Evolutionary conservation across 1,140 invertebrate genomes (phyloP).

Genomic region (Aphaenogaster rudis): DNA sequence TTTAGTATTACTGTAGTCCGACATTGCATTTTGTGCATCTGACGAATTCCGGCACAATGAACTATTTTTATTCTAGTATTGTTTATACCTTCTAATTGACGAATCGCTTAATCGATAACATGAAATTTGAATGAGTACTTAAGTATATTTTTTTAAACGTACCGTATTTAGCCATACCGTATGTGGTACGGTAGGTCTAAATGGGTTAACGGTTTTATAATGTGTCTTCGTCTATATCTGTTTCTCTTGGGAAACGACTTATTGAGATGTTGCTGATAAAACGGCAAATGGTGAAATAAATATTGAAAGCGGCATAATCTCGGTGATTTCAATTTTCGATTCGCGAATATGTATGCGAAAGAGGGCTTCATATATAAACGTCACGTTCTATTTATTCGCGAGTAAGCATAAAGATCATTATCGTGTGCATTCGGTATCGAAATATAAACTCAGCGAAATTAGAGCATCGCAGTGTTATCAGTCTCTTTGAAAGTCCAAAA

Average conservation of each 20-base stretch:
- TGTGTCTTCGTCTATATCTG: background rate
- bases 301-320: background rate
- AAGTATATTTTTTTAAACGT: too few relatives aligned
- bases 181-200: too few relatives aligned
- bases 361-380: background rate
- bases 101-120: too few relatives aligned
- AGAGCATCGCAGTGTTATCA: background rate
- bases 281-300: background rate
- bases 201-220: background rate
- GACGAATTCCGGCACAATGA: too few relatives aligned
- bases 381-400: background rate
- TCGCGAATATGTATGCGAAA: background rate
- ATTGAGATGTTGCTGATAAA: background rate
- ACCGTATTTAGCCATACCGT: too few relatives aligned
- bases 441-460: background rate
- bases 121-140: too few relatives aligned
- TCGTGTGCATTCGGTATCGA: background rate
- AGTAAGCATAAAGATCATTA: conserved; percentile 2
- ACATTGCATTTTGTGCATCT: too few relatives aligned
- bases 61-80: too few relatives aligned
- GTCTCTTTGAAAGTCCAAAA: background rate
- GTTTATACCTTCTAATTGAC: too few relatives aligned
- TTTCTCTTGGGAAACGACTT: background rate
- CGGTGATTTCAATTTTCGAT: background rate
- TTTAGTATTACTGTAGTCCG: too few relatives aligned